A percentile compares a stretch with the other conserved stretches of the same genome.
Conservation (phyloP, 2,113 vertebrate species). For the Cervus canadensis region DNA sequence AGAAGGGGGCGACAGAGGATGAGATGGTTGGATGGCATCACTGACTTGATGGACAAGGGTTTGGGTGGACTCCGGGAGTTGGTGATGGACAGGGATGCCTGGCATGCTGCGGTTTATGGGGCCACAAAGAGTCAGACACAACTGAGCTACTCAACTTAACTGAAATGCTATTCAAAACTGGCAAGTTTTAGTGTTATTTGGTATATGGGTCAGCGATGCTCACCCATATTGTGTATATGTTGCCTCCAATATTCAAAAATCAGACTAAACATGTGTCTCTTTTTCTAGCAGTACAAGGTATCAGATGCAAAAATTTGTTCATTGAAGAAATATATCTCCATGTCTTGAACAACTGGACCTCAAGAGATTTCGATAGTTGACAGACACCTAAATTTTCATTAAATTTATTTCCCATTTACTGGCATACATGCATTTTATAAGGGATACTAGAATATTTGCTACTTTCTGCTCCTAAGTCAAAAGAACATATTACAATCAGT, state of each 20-base stretch:
- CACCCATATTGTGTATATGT: not conserved
- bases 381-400: not conserved
- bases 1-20: too few species aligned
- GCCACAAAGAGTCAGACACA: not conserved
- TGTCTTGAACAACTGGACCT: not conserved
- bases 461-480: not conserved
- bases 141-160: not conserved
- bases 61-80: too few species aligned
- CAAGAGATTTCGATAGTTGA: not conserved
- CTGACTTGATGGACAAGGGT: rapidly evolving
- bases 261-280: not conserved
- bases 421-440: not conserved
- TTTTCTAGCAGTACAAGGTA: not conserved
- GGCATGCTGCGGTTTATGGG: not conserved
- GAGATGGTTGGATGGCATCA: too few species aligned
- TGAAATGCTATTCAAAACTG: not conserved
- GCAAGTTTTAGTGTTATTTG: not conserved
- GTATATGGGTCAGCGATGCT: not conserved
- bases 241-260: not conserved
- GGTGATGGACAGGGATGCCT: not conserved
- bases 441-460: not conserved
- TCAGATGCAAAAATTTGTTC: not conserved
- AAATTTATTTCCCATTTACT: not conserved
- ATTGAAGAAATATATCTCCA: not conserved
- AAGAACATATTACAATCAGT: not conserved